A percentile compares a stretch with the other conserved stretches of the same genome.
These are phyloP conservation scores for Helogale parvula DNA, from an alignment of 2,113 vertebrate species.

Conservation along the genomic window DNA sequence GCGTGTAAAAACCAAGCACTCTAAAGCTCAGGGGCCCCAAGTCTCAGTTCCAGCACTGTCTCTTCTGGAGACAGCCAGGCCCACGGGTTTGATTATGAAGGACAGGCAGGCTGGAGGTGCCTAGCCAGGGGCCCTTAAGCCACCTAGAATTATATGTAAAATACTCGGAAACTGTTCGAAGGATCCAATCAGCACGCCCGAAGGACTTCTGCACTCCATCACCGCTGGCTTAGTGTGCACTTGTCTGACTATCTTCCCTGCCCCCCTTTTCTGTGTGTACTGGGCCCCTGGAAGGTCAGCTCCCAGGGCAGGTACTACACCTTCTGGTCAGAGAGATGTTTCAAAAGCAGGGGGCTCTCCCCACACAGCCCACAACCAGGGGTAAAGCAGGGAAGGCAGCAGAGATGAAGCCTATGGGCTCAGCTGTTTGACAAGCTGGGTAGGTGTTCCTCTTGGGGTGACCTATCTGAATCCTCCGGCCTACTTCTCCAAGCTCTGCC, in stretches of 20 bases:
- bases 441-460: neutral
- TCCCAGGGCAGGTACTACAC: neutral
- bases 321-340: neutral
- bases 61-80: neutral
- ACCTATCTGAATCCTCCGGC: neutral
- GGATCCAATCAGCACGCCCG: neutral
- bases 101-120: neutral
- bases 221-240: rapidly evolving
- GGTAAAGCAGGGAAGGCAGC: too few relatives aligned
- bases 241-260: neutral
- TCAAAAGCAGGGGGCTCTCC: neutral
- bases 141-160: neutral
- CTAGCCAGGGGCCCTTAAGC: neutral
- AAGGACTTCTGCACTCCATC: neutral
- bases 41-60: neutral
- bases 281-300: too few relatives aligned
- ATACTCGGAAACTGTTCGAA: neutral
- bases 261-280: neutral
- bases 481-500: neutral
- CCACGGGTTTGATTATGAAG: rapidly evolving
- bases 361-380: too few relatives aligned
- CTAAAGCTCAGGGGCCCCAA: neutral
- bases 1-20: neutral
- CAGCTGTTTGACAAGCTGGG: neutral
- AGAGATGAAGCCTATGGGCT: neutral